phyloP scores from a whole-genome alignment of 2,113 vertebrate species.

The Lota lota region DNA sequence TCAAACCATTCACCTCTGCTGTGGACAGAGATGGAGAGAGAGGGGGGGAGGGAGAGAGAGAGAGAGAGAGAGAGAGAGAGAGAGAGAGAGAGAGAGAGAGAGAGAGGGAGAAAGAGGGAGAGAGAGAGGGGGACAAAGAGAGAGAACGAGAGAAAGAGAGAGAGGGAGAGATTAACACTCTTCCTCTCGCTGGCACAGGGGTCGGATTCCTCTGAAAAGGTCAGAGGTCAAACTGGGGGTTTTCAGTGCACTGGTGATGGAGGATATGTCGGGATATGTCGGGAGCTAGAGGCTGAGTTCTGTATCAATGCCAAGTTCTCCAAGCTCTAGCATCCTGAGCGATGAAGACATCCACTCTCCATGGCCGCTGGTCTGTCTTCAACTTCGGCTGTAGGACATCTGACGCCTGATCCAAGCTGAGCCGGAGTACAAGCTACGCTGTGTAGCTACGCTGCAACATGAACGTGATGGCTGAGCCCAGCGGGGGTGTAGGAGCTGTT shows the following conservation, averaged over 20 bases:
- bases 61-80: background rate
- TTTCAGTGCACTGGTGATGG: background rate
- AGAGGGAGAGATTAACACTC: constrained; percentile 55
- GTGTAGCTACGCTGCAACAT: too few species aligned
- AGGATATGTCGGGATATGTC: too few species aligned
- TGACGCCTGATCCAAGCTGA: too few species aligned
- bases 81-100: constrained; percentile 14
- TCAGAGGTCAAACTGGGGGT: constrained; percentile 36
- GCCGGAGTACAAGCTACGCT: too few species aligned
- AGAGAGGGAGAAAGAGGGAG: background rate
- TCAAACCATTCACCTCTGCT: constrained; percentile 64
- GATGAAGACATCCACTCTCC: too few species aligned
- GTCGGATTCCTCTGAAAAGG: constrained; percentile 52
- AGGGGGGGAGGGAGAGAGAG: background rate
- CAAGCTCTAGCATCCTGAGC: too few species aligned
- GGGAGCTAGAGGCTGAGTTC: too few species aligned
- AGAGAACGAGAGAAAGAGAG: constrained; percentile 18
- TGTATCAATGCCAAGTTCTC: too few species aligned
- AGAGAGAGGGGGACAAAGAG: background rate
- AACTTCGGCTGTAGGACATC: too few species aligned
- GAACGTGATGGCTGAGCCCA: too few species aligned
- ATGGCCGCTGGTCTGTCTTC: too few species aligned
- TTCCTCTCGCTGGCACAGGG: constrained; percentile 61
- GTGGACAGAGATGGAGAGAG: constrained; percentile 32
- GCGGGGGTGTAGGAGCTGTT: too few species aligned